A percentile compares a stretch with the other conserved stretches of the same genome.
phyloP scores from a whole-genome alignment of 2,113 vertebrate genomes.

The Pelodiscus sinensis region DNA sequence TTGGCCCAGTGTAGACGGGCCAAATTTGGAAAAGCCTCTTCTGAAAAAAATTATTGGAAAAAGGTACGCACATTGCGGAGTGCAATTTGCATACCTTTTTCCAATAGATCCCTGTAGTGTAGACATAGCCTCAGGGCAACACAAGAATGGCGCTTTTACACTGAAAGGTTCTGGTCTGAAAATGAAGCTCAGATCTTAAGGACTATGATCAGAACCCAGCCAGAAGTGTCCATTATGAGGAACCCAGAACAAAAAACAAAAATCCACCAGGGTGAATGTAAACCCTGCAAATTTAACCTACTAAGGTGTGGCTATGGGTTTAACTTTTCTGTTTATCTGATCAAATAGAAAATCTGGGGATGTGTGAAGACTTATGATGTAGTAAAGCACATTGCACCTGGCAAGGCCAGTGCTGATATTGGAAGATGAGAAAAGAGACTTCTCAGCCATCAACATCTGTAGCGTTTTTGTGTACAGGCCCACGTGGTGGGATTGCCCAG shows the following conservation, averaged over 20 bases:
- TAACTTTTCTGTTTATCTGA: background rate
- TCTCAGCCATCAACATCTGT: background rate
- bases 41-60: no score
- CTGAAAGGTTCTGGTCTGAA: background rate
- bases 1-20: no score
- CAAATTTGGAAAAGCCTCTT: no score
- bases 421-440: background rate
- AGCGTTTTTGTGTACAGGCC: no score
- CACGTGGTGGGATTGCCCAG: background rate
- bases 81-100: no score
- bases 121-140: background rate
- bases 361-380: background rate
- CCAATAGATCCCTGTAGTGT: no score
- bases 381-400: background rate
- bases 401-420: background rate
- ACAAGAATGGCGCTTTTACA: background rate
- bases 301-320: background rate
- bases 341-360: background rate
- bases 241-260: background rate
- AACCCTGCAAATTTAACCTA: background rate
- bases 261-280: background rate
- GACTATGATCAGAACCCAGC: background rate
- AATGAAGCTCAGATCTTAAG: background rate
- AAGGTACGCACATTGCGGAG: no score
- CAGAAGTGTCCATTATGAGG: background rate